These are phyloP conservation scores for Branchellion lobata DNA, from an alignment of 2,888 invertebrate species.

Conservation along the genomic window DNA sequence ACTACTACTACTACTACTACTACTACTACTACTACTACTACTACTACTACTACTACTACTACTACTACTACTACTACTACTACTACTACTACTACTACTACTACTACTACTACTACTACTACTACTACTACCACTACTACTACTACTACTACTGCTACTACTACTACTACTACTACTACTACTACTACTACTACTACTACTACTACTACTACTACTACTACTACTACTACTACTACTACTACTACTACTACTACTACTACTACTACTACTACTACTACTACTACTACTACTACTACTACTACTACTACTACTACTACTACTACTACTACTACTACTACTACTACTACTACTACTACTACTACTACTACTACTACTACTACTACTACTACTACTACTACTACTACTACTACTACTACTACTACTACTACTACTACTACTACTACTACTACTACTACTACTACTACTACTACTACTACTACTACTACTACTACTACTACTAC, in stretches of 20 bases:
- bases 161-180: slow-evolving; percentile 36
- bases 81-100: slow-evolving; percentile 39
- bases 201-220: slow-evolving; percentile 39
- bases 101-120: slow-evolving; percentile 37
- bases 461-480: slow-evolving; percentile 39
- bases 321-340: slow-evolving; percentile 39
- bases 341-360: slow-evolving; percentile 39
- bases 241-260: slow-evolving; percentile 40
- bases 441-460: slow-evolving; percentile 35
- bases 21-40: slow-evolving; percentile 16
- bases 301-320: slow-evolving; percentile 20
- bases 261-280: slow-evolving; percentile 33
- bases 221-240: slow-evolving; percentile 40
- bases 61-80: slow-evolving; percentile 39
- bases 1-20: slow-evolving; percentile 36
- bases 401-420: slow-evolving; percentile 38
- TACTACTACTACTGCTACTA: slow-evolving; percentile 17
- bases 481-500: slow-evolving; percentile 38
- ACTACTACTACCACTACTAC: not conserved
- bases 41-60: slow-evolving; percentile 30
- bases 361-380: slow-evolving; percentile 39
- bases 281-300: slow-evolving; percentile 27
- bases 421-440: slow-evolving; percentile 39
- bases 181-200: slow-evolving; percentile 40
- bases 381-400: slow-evolving; percentile 35